These are phyloP conservation scores for Campylomormyrus numenius DNA, from an alignment of 2,113 vertebrate genomes.

Conservation along the genomic window DNA sequence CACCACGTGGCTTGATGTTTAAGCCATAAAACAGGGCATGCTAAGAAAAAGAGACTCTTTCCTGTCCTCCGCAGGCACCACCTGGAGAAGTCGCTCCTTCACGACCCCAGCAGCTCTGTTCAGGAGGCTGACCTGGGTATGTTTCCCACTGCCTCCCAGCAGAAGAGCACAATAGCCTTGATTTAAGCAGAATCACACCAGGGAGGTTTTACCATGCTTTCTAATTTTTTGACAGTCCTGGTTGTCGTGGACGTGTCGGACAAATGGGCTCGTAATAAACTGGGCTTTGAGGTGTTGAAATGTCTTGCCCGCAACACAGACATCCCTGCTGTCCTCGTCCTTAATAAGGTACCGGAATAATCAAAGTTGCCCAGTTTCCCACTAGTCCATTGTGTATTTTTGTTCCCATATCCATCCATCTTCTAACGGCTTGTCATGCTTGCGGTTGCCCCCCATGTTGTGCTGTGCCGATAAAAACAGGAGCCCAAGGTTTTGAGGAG, in stretches of 20 bases:
- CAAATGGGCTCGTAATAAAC: conserved; percentile 67
- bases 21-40: not conserved
- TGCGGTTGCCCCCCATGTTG: not conserved
- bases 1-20: not conserved
- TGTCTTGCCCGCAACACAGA: conserved; percentile 66
- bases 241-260: conserved; percentile 84
- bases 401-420: not conserved
- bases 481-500: not conserved
- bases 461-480: not conserved
- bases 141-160: not conserved
- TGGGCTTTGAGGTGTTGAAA: conserved; percentile 72
- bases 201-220: not conserved
- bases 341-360: conserved; percentile 78
- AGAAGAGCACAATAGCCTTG: not conserved
- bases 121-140: conserved; percentile 78
- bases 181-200: not conserved
- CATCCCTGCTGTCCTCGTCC: conserved; percentile 76
- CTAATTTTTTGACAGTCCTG: conserved; percentile 60
- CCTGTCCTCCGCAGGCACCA: conserved; percentile 68
- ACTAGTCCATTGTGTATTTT: not conserved
- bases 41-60: not conserved
- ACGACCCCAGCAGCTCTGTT: conserved; percentile 78
- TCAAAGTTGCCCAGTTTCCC: not conserved
- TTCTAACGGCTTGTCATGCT: not conserved
- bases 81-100: conserved; percentile 72